phyloP scores from a whole-genome alignment of 1,140 invertebrate genomes.

The Trichonephila inaurata region DNA sequence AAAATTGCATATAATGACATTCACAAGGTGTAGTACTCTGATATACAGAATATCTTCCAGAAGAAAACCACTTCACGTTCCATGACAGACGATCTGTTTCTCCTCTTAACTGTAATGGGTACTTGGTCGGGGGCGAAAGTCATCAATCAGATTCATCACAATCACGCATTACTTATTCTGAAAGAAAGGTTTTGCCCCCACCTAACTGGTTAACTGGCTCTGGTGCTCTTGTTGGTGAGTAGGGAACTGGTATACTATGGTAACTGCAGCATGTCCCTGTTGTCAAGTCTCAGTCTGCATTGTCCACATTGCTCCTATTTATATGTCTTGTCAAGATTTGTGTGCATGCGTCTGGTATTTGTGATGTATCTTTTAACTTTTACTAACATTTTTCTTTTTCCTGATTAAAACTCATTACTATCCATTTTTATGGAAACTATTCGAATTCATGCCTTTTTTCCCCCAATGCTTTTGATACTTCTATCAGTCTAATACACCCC shows the following conservation, averaged over 20 bases:
- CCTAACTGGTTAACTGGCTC: constrained; percentile 65
- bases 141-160: constrained; percentile 52
- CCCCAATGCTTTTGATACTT: no score
- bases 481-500: no score
- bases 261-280: constrained; percentile 32
- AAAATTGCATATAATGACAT: background rate
- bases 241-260: constrained; percentile 30
- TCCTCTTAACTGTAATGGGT: constrained; percentile 55
- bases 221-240: constrained; percentile 75
- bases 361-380: background rate
- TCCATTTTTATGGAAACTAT: no score
- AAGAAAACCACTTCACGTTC: constrained; percentile 52
- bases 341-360: background rate
- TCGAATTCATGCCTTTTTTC: no score
- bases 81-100: constrained; percentile 68
- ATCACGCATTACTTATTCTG: constrained; percentile 42
- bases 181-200: constrained; percentile 52
- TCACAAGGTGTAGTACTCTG: background rate
- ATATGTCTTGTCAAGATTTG: background rate
- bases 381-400: constrained; percentile 6
- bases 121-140: constrained; percentile 33
- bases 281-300: background rate
- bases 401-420: no score
- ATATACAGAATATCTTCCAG: constrained; percentile 51
- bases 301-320: background rate